Evolutionary conservation across 2,888 invertebrate genomes (phyloP).

Genomic region (Nezara viridula): DNA sequence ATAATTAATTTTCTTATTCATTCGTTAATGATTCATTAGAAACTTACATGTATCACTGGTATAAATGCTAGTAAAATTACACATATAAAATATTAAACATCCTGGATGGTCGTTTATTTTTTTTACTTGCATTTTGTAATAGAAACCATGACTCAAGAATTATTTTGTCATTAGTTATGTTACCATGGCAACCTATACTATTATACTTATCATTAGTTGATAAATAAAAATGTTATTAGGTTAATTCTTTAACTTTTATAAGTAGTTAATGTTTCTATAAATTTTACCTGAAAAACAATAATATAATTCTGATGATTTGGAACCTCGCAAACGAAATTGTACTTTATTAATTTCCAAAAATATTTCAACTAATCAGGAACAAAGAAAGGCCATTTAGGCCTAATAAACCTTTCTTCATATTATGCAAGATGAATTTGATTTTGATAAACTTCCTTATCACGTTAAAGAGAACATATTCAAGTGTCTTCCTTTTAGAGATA

Average conservation of each 20-base stretch:
- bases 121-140: background rate
- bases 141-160: background rate
- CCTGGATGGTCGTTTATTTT: background rate
- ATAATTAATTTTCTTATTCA: no score
- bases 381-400: background rate
- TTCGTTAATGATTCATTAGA: background rate
- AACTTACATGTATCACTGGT: background rate
- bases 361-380: background rate
- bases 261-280: slow-evolving; percentile 21
- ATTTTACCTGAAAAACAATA: background rate
- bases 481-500: slow-evolving; percentile 36
- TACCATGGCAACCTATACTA: background rate
- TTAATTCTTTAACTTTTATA: background rate
- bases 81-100: background rate
- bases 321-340: background rate
- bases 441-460: background rate
- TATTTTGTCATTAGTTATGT: background rate
- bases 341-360: background rate
- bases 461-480: slow-evolving; percentile 27
- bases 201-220: background rate
- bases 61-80: background rate
- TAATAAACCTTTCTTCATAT: background rate
- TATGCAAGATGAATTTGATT: slow-evolving; percentile 31
- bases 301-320: background rate
- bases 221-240: slow-evolving; percentile 16